Percentiles rank a stretch among this genome's conserved stretches.
phyloP scores from a whole-genome alignment of 2,797 vertebrate genomes.

The Capromys pilorides region DNA sequence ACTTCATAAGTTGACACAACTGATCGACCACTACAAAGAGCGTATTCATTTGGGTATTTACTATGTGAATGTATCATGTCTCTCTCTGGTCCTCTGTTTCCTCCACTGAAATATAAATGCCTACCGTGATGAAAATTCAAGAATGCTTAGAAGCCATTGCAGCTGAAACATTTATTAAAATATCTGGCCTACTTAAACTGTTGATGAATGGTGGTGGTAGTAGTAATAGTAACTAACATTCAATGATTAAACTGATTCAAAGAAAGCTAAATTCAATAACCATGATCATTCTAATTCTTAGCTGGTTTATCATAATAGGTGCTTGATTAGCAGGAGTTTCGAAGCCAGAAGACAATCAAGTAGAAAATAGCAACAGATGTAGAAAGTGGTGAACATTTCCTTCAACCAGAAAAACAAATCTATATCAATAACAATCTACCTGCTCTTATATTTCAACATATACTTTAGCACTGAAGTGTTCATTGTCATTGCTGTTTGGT shows the following conservation, averaged over 20 bases:
- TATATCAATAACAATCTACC: background rate
- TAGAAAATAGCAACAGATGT: background rate
- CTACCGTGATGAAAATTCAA: background rate
- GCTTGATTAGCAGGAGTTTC: slow-evolving; percentile 18
- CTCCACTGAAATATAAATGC: background rate
- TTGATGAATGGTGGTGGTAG: slow-evolving; percentile 4
- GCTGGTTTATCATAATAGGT: background rate
- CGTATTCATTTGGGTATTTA: background rate
- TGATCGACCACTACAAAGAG: too few relatives aligned
- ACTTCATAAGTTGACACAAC: too few relatives aligned
- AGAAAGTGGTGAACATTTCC: background rate
- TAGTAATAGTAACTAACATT: background rate
- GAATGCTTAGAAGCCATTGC: background rate
- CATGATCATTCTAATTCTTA: background rate
- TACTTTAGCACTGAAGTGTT: background rate
- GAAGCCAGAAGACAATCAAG: background rate
- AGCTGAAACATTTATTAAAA: slow-evolving; percentile 28
- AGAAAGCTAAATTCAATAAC: background rate
- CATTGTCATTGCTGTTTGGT: background rate
- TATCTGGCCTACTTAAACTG: background rate
- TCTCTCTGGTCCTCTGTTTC: background rate
- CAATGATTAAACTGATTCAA: background rate
- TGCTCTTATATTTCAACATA: background rate
- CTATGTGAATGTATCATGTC: background rate
- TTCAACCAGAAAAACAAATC: background rate